Conservation (phyloP, 2,797 vertebrate genomes). For the Rhinella marina region DNA sequence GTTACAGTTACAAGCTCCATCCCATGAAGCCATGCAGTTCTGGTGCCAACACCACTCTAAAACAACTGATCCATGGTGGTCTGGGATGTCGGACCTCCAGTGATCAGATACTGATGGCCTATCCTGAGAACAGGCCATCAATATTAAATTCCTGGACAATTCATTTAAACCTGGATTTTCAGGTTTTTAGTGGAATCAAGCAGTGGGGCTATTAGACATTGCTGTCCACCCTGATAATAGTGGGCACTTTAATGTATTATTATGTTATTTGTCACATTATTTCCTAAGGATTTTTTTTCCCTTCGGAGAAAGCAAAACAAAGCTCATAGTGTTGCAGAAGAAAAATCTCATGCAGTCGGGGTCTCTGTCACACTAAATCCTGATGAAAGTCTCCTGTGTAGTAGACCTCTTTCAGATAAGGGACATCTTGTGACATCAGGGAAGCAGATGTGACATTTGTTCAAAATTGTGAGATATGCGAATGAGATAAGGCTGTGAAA, state of each 20-base stretch:
- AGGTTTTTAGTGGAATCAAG: neutral
- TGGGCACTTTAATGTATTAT: neutral
- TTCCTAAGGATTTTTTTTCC: too few relatives aligned
- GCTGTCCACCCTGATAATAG: neutral
- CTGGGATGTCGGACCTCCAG: too few relatives aligned
- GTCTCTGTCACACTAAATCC: neutral
- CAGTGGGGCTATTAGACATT: neutral
- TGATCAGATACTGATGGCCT: too few relatives aligned
- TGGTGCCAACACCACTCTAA: too few relatives aligned
- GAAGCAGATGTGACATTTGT: slow-evolving; percentile 38
- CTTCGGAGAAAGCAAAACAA: neutral
- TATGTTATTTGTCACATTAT: neutral
- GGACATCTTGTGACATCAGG: slow-evolving; percentile 29
- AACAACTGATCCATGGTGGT: too few relatives aligned
- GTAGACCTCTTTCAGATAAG: neutral
- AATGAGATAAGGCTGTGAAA: slow-evolving; percentile 38
- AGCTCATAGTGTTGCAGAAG: neutral
- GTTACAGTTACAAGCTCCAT: too few relatives aligned
- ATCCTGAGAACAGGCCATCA: too few relatives aligned
- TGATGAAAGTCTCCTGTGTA: neutral
- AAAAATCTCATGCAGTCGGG: neutral
- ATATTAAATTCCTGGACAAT: too few relatives aligned
- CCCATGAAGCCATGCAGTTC: too few relatives aligned
- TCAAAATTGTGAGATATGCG: slow-evolving; percentile 37
- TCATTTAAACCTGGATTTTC: neutral